phyloP scores from a whole-genome alignment of 2,113 vertebrate genomes.

The Ochotona curzoniae region DNA sequence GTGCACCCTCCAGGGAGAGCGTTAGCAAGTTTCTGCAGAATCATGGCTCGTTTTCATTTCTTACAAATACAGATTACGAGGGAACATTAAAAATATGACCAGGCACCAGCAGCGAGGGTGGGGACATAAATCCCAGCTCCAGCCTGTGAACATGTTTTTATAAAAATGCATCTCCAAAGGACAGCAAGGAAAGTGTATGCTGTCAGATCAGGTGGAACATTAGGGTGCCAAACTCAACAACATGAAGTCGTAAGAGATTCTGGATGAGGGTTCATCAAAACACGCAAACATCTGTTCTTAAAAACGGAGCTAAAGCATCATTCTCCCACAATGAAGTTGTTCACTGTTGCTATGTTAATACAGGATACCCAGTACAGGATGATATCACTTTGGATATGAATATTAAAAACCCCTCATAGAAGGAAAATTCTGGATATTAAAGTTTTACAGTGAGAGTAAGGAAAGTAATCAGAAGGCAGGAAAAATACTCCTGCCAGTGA shows the following conservation, averaged over 20 bases:
- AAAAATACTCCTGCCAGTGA: neutral
- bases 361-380: neutral
- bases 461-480: neutral
- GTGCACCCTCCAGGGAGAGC: slow-evolving; percentile 92
- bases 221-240: slow-evolving; percentile 11
- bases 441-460: neutral
- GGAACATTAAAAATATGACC: slow-evolving; percentile 92
- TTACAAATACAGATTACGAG: slow-evolving; percentile 92
- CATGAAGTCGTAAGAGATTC: neutral
- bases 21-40: slow-evolving; percentile 94
- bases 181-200: neutral
- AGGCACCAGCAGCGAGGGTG: slow-evolving; percentile 83
- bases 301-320: slow-evolving; percentile 39
- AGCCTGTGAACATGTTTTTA: neutral
- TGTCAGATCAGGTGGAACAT: slow-evolving; percentile 31
- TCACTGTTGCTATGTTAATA: neutral
- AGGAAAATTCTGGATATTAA: neutral
- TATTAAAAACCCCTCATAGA: slow-evolving; percentile 3
- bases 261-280: neutral
- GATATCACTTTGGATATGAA: slow-evolving; percentile 13
- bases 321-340: slow-evolving; percentile 32
- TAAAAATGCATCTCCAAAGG: slow-evolving; percentile 4
- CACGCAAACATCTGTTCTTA: slow-evolving; percentile 45
- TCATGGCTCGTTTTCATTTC: slow-evolving; percentile 91
- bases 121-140: slow-evolving; percentile 78